Conservation (phyloP, 1,140 invertebrate genomes). For the Dreissena rostriformis region DNA sequence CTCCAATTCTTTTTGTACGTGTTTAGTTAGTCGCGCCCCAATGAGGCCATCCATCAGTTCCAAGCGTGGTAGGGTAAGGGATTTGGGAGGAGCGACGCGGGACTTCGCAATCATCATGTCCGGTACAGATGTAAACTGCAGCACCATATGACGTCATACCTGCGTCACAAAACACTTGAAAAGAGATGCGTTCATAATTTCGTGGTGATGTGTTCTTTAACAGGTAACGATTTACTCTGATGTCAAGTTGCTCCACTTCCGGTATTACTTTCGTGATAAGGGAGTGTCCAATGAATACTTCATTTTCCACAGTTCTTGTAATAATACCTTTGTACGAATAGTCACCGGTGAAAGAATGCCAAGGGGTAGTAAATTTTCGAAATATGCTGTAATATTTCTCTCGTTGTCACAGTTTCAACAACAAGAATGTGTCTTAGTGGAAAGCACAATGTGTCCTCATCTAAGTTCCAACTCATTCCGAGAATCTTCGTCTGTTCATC, state of each 20-base stretch:
- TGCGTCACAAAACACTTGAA: background rate
- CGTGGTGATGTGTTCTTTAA: background rate
- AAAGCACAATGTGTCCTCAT: background rate
- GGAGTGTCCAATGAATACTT: background rate
- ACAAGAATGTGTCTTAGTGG: background rate
- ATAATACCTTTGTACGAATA: background rate
- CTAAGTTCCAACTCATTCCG: too few species aligned
- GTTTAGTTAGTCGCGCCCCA: background rate
- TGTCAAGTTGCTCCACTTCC: background rate
- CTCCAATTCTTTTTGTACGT: background rate
- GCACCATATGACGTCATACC: background rate
- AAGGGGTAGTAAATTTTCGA: background rate
- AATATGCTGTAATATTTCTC: background rate
- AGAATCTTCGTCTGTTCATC: background rate
- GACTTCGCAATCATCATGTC: background rate
- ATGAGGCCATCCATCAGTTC: background rate
- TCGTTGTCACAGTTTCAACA: background rate
- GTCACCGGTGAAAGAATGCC: background rate
- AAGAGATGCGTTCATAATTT: background rate
- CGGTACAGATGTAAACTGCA: background rate
- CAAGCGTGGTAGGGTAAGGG: background rate
- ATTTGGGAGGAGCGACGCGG: background rate
- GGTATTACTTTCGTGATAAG: background rate
- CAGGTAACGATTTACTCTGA: background rate
- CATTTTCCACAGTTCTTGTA: background rate